phyloP scores from a whole-genome alignment of 2,888 invertebrate species.

The Lumbricus terrestris region DNA sequence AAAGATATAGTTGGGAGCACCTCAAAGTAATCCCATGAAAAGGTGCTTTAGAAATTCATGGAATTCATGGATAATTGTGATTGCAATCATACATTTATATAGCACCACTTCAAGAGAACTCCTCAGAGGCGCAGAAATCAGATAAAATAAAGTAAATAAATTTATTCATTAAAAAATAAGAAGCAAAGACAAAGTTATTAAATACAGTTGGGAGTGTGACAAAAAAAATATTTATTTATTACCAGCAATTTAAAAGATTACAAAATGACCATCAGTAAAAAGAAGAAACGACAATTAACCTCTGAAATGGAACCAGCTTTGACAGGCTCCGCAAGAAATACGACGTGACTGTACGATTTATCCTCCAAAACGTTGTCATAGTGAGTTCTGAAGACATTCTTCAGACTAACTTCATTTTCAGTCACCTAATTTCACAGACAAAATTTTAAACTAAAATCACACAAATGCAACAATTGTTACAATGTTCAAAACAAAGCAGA shows the following conservation, averaged over 20 bases:
- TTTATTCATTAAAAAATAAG: background rate
- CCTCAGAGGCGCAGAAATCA: too few relatives aligned
- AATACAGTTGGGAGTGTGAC: too few relatives aligned
- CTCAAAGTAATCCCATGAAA: too few relatives aligned
- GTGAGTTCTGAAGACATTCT: conserved; percentile 47
- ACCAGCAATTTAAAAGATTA: background rate
- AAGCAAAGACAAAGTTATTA: background rate
- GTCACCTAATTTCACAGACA: conserved; percentile 26
- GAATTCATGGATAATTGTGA: too few relatives aligned
- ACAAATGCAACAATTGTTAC: background rate
- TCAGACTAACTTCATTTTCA: conserved; percentile 45
- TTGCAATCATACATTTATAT: too few relatives aligned
- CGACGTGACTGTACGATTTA: conserved; percentile 43
- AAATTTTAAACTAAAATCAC: background rate
- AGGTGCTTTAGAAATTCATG: too few relatives aligned
- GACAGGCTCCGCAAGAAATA: conserved; percentile 44
- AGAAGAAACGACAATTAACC: background rate
- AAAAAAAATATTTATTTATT: background rate
- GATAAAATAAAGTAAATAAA: background rate
- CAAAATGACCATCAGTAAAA: background rate
- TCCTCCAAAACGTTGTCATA: conserved; percentile 42
- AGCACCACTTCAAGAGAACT: too few relatives aligned
- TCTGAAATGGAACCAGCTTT: background rate
- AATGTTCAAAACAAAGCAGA: background rate
- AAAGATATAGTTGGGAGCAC: too few relatives aligned